phyloP scores from a whole-genome alignment of 2,113 vertebrate species.

The Sclerurus mexicanus region DNA sequence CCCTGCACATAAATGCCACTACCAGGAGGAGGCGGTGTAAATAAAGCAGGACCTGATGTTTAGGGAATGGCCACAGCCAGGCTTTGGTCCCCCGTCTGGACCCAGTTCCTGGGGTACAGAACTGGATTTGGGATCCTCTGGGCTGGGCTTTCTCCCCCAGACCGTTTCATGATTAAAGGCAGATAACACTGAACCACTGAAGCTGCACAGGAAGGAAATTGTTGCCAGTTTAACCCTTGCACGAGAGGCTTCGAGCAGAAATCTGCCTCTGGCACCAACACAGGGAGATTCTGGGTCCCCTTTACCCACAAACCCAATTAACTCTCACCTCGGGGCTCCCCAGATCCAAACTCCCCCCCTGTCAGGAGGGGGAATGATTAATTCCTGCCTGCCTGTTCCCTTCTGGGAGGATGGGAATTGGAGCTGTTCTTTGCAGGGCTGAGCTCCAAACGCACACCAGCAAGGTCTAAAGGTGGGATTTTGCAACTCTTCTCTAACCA shows the following conservation, averaged over 20 bases:
- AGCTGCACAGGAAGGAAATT: background rate
- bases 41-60: background rate
- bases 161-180: background rate
- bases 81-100: accelerated
- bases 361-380: accelerated
- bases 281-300: background rate
- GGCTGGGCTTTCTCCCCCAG: background rate
- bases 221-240: background rate
- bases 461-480: background rate
- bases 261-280: too few relatives aligned
- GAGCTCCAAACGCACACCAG: accelerated
- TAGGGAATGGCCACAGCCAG: background rate
- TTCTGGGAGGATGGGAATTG: background rate
- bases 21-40: background rate
- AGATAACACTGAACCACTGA: background rate
- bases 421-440: accelerated
- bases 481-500: background rate
- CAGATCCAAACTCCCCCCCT: accelerated
- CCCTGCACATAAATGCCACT: background rate
- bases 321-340: background rate
- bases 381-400: background rate
- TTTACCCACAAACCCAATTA: background rate
- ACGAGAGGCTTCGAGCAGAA: background rate
- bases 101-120: background rate
- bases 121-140: background rate